Evolutionary conservation across 2,888 invertebrate species (phyloP).

Genomic region (Aspidiotus destructor): DNA sequence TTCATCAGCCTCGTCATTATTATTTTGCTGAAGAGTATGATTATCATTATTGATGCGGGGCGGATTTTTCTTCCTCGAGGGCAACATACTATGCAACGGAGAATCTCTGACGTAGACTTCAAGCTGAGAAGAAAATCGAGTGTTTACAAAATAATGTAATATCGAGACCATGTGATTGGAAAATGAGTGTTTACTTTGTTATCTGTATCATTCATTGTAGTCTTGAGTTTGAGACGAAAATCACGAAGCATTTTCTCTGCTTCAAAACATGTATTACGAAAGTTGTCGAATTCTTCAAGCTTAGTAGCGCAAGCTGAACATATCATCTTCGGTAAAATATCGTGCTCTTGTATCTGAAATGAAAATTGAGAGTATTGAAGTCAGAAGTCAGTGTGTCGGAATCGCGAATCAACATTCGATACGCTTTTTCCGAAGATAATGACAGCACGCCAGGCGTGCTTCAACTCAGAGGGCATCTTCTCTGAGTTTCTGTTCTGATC

Average conservation of each 20-base stretch:
- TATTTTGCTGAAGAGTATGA: neutral
- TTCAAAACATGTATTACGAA: conserved; percentile 54
- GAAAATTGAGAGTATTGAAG: neutral
- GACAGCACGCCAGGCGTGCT: too few relatives aligned
- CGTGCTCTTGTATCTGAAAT: conserved; percentile 55
- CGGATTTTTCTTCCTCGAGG: conserved; percentile 9
- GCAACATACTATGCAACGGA: conserved; percentile 1
- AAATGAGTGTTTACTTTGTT: conserved; percentile 34
- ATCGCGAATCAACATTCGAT: neutral
- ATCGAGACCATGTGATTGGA: neutral
- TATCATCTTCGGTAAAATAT: conserved; percentile 58
- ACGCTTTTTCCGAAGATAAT: too few relatives aligned
- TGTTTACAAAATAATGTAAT: neutral
- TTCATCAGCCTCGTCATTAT: conserved; percentile 10
- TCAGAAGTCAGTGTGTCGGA: neutral
- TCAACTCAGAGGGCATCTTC: too few relatives aligned
- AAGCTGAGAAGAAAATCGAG: neutral
- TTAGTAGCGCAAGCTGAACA: conserved; percentile 55
- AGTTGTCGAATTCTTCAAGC: conserved; percentile 53
- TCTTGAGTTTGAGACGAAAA: conserved; percentile 52
- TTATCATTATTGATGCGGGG: neutral
- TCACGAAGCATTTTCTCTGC: conserved; percentile 59
- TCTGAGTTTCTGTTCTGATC: too few relatives aligned
- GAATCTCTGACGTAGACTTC: conserved; percentile 24
- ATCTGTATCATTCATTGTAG: conserved; percentile 46